A percentile compares a stretch with the other conserved stretches of the same genome.
Conservation (phyloP, 2,888 invertebrate genomes). For the Escarpia spicata region DNA sequence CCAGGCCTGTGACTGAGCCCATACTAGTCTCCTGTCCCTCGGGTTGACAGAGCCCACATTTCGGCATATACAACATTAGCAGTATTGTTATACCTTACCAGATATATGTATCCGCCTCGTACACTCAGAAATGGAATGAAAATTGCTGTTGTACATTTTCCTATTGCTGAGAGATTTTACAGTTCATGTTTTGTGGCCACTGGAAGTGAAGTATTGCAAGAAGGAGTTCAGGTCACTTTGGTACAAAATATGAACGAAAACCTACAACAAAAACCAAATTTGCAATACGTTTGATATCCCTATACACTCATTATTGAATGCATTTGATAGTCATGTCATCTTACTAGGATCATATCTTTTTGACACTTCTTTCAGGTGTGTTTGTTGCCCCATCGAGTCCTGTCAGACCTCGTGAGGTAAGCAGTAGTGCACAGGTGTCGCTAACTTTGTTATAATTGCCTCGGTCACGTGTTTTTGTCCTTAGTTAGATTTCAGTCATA, state of each 20-base stretch:
- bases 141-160: not conserved
- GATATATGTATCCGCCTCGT: not conserved
- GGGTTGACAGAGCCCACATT: too few relatives aligned
- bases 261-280: not conserved
- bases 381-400: conserved; percentile 80
- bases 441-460: not conserved
- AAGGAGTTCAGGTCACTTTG: not conserved
- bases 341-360: not conserved
- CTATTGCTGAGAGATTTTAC: not conserved
- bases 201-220: not conserved
- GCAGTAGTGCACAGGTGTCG: conserved; percentile 36
- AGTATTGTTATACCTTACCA: too few relatives aligned
- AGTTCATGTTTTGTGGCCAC: not conserved
- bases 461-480: not conserved
- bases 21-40: too few relatives aligned
- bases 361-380: conserved; percentile 69
- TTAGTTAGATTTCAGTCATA: not conserved
- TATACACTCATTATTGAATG: not conserved
- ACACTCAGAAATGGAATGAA: not conserved
- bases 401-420: conserved; percentile 81
- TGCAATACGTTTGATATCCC: not conserved
- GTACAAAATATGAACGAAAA: not conserved
- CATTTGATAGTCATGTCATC: not conserved
- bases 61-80: too few relatives aligned
- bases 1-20: too few relatives aligned